These are phyloP conservation scores for Drosophila arawakana DNA, from an alignment of 1,140 invertebrate genomes.

Conservation along the genomic window DNA sequence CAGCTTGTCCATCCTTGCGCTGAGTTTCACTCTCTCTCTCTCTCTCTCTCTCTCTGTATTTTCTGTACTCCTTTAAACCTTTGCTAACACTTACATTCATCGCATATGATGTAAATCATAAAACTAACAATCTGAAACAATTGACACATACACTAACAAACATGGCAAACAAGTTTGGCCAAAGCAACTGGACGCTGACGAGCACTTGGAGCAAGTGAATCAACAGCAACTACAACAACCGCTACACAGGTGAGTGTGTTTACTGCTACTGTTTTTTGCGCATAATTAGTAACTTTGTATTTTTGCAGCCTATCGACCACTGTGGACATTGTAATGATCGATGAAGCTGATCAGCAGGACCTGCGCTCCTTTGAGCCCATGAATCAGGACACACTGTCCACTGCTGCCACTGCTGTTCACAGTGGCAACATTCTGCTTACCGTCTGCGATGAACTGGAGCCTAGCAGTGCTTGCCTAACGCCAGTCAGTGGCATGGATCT, in stretches of 20 bases:
- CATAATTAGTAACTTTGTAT: too few species aligned
- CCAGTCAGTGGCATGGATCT: conserved; percentile 73
- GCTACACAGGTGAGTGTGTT: conserved; percentile 18
- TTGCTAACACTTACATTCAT: background rate
- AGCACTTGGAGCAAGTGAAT: background rate
- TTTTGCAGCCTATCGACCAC: background rate
- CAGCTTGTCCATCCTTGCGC: background rate
- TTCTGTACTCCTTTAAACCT: background rate
- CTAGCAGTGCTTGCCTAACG: conserved; percentile 64
- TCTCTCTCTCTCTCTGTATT: background rate
- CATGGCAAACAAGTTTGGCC: conserved; percentile 38
- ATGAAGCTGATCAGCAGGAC: conserved; percentile 26
- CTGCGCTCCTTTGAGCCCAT: conserved; percentile 83
- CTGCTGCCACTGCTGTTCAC: conserved; percentile 57
- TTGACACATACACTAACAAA: conserved; percentile 2
- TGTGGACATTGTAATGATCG: conserved; percentile 51
- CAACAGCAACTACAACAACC: background rate
- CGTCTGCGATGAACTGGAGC: conserved; percentile 50
- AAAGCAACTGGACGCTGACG: conserved; percentile 4
- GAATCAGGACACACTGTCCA: conserved; percentile 85
- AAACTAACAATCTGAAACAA: conserved; percentile 36
- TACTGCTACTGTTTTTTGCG: too few species aligned
- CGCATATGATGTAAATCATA: background rate
- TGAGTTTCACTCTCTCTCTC: conserved; percentile 10
- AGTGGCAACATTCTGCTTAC: conserved; percentile 46